Base-by-base conservation (phyloP, 2,797 vertebrate genomes). In the Pipistrellus nathusii region DNA sequence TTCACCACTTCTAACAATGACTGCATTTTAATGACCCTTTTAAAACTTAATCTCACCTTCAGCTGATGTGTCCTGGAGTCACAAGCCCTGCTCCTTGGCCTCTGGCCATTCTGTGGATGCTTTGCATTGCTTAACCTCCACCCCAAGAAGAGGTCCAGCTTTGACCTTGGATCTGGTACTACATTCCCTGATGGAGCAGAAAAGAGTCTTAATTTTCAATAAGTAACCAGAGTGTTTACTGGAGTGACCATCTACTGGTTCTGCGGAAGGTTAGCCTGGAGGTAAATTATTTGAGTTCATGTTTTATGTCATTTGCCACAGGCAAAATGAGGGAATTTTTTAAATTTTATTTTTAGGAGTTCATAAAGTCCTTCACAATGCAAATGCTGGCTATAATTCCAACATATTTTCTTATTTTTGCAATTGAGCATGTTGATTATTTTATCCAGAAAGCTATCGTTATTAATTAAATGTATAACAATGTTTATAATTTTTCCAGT, bases 41-140 rank as follows among this genome's bases (percentile, higher is more conserved):
- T 77, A 85, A 96, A 94, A 87, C 77, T 94, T 95, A 85, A 64
- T 53, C 95, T 96, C 95, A 96, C 97, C 94, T 96, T 96, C 88
- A 78, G 66, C 51, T 95, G 93, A 66, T 6, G 0, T 82, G 64
- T 83, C 97, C 66, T 95, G 32, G 81, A 95, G 94, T 97, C 97
- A 96, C 94, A 93, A 95, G 96, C 92, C 83, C 62, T 64, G 83
- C 83, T 93, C 95, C 93, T 95, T 95, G 92, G 97, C 95, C 94
- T 92, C 93, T 94, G 88, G 94, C 96, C 95, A 94, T 96, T 92
- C 88, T 93, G 95, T 88, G 73, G 90, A 21, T 88, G 76, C 85
- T 96, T 97, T 95, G 96, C 95, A 95, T 97, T 91, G 90, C 95
- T 97, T 97, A 97, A 86, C 96, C 96, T 97, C 86, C 80, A 85